phyloP scores from a whole-genome alignment of 2,797 vertebrate genomes.

The Otolemur crassicaudatus region DNA sequence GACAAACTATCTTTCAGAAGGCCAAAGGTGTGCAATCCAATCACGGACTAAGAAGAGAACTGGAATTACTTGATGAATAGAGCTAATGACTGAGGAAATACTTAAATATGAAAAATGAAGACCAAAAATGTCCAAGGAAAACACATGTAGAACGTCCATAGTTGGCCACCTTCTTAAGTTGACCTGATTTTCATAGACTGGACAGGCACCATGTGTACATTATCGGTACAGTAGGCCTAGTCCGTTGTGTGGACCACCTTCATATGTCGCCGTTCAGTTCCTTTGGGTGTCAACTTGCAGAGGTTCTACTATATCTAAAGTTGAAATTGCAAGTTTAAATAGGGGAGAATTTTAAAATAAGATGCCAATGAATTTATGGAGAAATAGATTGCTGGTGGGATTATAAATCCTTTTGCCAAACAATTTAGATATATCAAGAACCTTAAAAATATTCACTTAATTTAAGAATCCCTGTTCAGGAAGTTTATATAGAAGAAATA shows the following conservation, averaged over 20 bases:
- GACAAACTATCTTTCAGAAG: not conserved
- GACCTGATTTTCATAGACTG: too few relatives aligned
- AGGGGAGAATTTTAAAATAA: conserved; percentile 42
- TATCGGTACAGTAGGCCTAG: too few relatives aligned
- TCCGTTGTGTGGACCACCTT: too few relatives aligned
- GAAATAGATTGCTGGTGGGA: conserved; percentile 11
- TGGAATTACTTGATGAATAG: not conserved
- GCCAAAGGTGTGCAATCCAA: not conserved
- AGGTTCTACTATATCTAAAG: not conserved
- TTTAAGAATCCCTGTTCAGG: not conserved
- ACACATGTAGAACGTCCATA: not conserved
- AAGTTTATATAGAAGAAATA: conserved; percentile 44
- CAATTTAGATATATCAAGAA: not conserved
- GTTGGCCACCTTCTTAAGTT: too few relatives aligned
- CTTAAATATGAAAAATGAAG: conserved; percentile 45
- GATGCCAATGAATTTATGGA: not conserved
- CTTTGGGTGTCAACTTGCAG: too few relatives aligned
- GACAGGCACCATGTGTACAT: too few relatives aligned
- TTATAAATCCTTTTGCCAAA: conserved; percentile 20
- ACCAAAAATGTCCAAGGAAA: not conserved
- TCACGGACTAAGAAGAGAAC: not conserved
- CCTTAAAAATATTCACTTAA: conserved; percentile 13
- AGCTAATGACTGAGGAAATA: not conserved
- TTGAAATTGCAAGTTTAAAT: conserved; percentile 42
- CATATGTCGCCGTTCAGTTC: too few relatives aligned